These are phyloP conservation scores for Muntiacus muntjak DNA, from an alignment of 2,113 vertebrate genomes.

Conservation along the genomic window DNA sequence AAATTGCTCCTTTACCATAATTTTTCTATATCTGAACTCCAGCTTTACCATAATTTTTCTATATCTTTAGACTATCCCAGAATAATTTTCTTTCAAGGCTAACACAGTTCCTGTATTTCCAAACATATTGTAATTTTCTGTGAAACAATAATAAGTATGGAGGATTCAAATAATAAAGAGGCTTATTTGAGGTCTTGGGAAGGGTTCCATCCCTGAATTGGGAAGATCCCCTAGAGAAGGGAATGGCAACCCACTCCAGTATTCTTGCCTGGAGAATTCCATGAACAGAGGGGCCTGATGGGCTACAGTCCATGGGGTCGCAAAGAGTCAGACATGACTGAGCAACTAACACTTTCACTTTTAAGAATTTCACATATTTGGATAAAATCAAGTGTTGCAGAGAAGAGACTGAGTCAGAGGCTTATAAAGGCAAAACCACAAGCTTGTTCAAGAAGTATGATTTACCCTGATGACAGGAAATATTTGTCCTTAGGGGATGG, in stretches of 20 bases:
- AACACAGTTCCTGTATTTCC: neutral
- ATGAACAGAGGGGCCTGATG: neutral
- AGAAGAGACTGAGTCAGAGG: neutral
- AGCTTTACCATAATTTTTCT: neutral
- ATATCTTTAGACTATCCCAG: neutral
- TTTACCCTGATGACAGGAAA: neutral
- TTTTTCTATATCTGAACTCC: neutral
- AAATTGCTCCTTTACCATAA: neutral
- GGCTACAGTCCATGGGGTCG: rapidly evolving
- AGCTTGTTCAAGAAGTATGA: neutral
- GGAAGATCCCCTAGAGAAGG: neutral
- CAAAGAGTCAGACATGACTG: neutral
- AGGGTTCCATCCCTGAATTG: neutral
- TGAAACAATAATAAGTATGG: neutral
- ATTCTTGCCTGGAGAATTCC: neutral
- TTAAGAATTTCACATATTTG: neutral
- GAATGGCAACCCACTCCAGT: neutral
- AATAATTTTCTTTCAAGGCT: neutral
- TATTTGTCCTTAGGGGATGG: neutral
- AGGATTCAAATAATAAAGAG: neutral
- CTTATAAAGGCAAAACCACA: neutral
- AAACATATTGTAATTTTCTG: neutral
- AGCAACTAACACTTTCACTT: neutral
- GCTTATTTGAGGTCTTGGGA: neutral
- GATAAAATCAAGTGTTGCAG: neutral